Conservation (phyloP, 2,113 vertebrate species). For the Dasyornis broadbenti region DNA sequence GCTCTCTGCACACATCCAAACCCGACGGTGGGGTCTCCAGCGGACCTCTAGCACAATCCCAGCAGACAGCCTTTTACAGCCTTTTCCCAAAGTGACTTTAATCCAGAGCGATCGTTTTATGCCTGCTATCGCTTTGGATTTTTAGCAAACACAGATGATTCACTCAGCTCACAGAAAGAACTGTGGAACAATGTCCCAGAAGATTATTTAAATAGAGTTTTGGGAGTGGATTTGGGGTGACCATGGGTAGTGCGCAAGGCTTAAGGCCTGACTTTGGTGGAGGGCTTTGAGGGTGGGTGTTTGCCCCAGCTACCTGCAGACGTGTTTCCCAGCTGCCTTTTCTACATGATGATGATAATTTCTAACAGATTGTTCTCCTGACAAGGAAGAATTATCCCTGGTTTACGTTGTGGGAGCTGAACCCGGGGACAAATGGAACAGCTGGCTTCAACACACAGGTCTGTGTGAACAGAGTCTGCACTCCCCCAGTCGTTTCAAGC, state of each 20-base stretch:
- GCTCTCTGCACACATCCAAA: neutral
- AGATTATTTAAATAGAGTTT: neutral
- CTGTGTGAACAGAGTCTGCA: neutral
- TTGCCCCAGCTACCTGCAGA: neutral
- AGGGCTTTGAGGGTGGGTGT: neutral
- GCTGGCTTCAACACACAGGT: neutral
- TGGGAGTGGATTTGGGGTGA: neutral
- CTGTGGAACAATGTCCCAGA: neutral
- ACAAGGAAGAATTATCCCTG: neutral
- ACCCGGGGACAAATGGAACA: neutral
- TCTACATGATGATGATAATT: neutral
- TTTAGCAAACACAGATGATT: neutral
- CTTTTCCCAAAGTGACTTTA: conserved; percentile 30
- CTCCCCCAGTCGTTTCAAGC: neutral
- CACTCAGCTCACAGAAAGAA: neutral
- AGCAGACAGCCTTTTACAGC: conserved; percentile 19
- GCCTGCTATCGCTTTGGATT: neutral
- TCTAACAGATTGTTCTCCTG: neutral
- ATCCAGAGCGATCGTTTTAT: neutral
- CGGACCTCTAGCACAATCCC: neutral
- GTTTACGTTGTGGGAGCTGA: neutral
- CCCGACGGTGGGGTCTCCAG: neutral
- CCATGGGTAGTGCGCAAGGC: neutral
- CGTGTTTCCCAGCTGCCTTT: neutral
- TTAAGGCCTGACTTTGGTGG: neutral